Conservation (phyloP, 2,113 vertebrate genomes). For the Zapornia atra region DNA sequence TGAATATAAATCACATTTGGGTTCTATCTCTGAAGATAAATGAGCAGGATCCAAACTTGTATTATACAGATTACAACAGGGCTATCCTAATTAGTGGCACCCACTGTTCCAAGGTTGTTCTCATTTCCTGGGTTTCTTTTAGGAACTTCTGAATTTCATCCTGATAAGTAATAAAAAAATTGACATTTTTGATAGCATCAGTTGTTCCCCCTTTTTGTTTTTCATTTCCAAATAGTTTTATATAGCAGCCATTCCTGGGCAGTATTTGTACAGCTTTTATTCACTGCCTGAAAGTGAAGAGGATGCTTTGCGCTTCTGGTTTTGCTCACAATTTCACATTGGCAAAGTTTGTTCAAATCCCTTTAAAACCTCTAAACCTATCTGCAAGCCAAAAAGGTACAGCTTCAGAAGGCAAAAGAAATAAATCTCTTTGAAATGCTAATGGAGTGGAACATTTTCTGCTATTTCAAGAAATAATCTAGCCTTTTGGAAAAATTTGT, state of each 20-base stretch:
- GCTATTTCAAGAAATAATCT: slow-evolving; percentile 63
- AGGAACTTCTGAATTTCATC: not conserved
- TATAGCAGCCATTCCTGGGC: not conserved
- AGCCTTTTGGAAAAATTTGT: slow-evolving; percentile 50
- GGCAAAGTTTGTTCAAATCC: slow-evolving; percentile 54
- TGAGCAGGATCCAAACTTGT: not conserved
- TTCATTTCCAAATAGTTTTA: not conserved
- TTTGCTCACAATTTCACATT: slow-evolving; percentile 48
- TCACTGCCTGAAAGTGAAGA: not conserved
- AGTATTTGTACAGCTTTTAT: not conserved
- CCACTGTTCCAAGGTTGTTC: not conserved
- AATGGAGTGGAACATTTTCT: slow-evolving; percentile 59
- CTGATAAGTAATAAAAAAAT: not conserved
- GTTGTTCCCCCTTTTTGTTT: not conserved
- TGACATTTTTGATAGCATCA: not conserved
- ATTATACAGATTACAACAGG: not conserved
- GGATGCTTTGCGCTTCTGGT: slow-evolving; percentile 7
- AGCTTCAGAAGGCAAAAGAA: slow-evolving; percentile 57
- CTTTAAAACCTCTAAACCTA: slow-evolving; percentile 64
- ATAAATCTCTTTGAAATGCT: slow-evolving; percentile 73
- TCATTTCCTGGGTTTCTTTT: not conserved
- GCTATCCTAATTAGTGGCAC: not conserved
- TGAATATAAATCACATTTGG: not conserved
- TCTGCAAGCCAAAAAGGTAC: slow-evolving; percentile 64
- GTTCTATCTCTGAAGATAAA: not conserved